Base-by-base conservation (phyloP, 1,140 invertebrate genomes). In the Drosophila bifasciata region DNA sequence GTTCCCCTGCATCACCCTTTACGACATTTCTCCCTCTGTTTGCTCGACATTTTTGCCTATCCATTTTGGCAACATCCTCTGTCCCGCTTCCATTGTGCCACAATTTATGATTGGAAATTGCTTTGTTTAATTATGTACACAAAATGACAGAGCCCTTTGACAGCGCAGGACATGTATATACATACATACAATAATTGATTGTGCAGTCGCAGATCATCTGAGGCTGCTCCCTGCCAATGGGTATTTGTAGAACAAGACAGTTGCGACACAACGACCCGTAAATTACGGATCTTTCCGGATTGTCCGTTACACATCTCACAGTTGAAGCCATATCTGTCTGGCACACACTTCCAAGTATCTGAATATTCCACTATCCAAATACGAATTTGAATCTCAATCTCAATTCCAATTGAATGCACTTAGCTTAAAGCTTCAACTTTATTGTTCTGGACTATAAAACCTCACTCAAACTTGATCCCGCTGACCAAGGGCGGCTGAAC, bases 41-140 rank as follows among this genome's bases (percentile, higher is more conserved):
- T 64, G 57, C 70, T 36, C 19, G 55, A 16, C 39, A 40, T 57
- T 64, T 52, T 61, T 52, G 16, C 48, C 46, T 57, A 52, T 69
- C 49, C 44, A 46, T 66, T 52, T 73, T 73, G 56, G 50, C 59
- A 43, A 43, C 43, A 61, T 73, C 51, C 52, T 51, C 56, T 17
- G 48, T 16, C 21, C 40, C 41, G 45, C 69, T 50, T 56, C 52
- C 21, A 41, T 63, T 73, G 58, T 73, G 19, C 11, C 43, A 70
- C 70, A 57, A 74, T 74, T 74, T 74, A 74, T 74, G 70, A 74
- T 64, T 21, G 8, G 16, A 15, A 45, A 45, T 58, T 15, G 66
- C 46, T 59, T 70, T 70, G 67, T 70, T 49, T 70, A 70, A 59
- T 70, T 70, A 70, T 70, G 64, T 70, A 70, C 53, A 70, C 67